Conservation (phyloP, 2,797 vertebrate species). For the Sebastes paucispinis region DNA sequence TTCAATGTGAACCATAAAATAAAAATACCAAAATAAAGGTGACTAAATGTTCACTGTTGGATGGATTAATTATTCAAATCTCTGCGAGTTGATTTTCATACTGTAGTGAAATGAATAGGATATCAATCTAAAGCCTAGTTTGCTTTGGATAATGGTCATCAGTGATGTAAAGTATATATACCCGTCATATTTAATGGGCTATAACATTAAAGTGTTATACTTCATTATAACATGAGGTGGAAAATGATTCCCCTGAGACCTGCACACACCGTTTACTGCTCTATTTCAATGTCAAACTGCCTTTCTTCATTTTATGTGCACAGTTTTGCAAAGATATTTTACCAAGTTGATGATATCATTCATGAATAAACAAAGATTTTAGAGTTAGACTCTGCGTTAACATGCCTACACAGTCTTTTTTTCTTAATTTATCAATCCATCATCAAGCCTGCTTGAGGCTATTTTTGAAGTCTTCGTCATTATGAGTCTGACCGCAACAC, state of each 20-base stretch:
- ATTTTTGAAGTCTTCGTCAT: background rate
- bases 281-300: background rate
- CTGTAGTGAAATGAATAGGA: background rate
- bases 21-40: background rate
- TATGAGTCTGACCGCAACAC: background rate
- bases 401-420: background rate
- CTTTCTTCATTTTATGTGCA: background rate
- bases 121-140: slow-evolving; percentile 10
- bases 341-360: background rate
- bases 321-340: background rate
- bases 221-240: slow-evolving; percentile 7
- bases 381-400: background rate
- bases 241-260: slow-evolving; percentile 1
- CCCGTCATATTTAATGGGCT: slow-evolving; percentile 24
- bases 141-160: slow-evolving; percentile 1
- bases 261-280: background rate
- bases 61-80: background rate
- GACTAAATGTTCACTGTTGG: background rate
- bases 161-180: slow-evolving; percentile 4
- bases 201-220: slow-evolving; percentile 29
- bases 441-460: background rate
- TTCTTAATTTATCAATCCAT: background rate
- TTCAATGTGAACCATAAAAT: background rate
- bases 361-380: background rate
- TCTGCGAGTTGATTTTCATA: background rate